phyloP scores from a whole-genome alignment of 2,797 vertebrate genomes.

The Mallotus villosus region DNA sequence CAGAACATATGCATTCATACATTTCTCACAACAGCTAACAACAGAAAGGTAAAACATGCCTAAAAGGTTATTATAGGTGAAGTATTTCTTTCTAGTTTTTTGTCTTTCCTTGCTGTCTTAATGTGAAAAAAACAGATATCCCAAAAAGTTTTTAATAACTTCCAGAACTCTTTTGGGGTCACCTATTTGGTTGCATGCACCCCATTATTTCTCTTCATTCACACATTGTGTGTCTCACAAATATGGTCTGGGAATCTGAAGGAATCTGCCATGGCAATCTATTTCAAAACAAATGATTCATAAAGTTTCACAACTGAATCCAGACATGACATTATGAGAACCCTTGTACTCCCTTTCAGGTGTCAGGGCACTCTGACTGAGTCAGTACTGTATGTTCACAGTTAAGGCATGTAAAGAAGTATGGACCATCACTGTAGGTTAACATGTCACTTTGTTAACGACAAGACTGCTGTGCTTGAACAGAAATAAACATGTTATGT shows the following conservation, averaged over 20 bases:
- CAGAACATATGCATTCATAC: no score
- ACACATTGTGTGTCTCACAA: no score
- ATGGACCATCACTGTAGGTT: constrained; percentile 11
- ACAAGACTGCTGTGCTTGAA: constrained; percentile 27
- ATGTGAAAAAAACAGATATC: constrained; percentile 46
- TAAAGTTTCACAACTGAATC: no score
- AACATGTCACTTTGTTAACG: constrained; percentile 28
- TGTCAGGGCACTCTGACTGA: neutral
- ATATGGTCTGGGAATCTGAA: neutral
- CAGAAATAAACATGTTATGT: constrained; percentile 42
- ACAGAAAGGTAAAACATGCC: no score
- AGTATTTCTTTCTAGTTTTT: constrained; percentile 1
- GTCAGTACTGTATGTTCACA: neutral
- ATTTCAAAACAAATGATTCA: no score
- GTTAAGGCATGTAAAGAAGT: neutral
- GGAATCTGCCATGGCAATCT: neutral
- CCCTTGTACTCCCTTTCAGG: no score
- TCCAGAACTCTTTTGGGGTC: constrained; percentile 50
- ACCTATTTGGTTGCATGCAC: constrained; percentile 17
- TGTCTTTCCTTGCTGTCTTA: constrained; percentile 32
- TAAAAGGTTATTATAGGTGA: neutral
- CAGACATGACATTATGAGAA: no score
- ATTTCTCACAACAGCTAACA: no score
- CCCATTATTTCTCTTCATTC: neutral
- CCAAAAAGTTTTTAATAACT: constrained; percentile 47